phyloP scores from a whole-genome alignment of 1,140 invertebrate species.

The Nebria ingens region DNA sequence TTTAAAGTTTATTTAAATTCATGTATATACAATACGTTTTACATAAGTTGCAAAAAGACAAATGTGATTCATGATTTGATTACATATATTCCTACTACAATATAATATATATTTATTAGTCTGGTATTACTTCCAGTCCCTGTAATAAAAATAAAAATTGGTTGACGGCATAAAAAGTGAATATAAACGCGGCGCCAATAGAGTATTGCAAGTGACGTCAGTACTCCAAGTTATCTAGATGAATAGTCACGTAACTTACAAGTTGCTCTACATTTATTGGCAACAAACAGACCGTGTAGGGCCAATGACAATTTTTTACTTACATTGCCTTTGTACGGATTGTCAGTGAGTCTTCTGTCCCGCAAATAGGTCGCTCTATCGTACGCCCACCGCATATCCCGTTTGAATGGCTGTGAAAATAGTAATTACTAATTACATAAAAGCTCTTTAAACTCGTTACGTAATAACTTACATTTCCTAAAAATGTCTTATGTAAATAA shows the following conservation, averaged over 20 bases:
- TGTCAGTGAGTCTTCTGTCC: constrained; percentile 40
- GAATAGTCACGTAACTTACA: too few species aligned
- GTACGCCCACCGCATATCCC: constrained; percentile 38
- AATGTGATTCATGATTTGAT: neutral
- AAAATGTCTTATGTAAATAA: constrained; percentile 40
- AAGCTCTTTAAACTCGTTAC: neutral
- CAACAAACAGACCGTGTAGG: too few species aligned
- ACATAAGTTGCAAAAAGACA: neutral
- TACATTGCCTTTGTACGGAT: constrained; percentile 42
- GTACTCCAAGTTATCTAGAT: neutral
- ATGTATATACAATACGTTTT: neutral
- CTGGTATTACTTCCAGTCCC: constrained; percentile 40
- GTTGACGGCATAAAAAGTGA: constrained; percentile 11
- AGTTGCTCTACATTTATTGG: too few species aligned
- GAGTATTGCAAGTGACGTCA: constrained; percentile 5
- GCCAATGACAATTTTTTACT: too few species aligned
- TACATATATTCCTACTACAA: constrained; percentile 14
- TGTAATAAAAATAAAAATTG: constrained; percentile 28
- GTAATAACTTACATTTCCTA: constrained; percentile 36
- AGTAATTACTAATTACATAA: neutral
- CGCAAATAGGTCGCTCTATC: constrained; percentile 40
- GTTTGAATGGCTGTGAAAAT: constrained; percentile 31
- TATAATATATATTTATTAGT: constrained; percentile 27
- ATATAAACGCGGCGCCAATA: too few species aligned
- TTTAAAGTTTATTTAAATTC: neutral